These are phyloP conservation scores for Osmoderma eremita DNA, from an alignment of 2,888 invertebrate species.

Conservation along the genomic window DNA sequence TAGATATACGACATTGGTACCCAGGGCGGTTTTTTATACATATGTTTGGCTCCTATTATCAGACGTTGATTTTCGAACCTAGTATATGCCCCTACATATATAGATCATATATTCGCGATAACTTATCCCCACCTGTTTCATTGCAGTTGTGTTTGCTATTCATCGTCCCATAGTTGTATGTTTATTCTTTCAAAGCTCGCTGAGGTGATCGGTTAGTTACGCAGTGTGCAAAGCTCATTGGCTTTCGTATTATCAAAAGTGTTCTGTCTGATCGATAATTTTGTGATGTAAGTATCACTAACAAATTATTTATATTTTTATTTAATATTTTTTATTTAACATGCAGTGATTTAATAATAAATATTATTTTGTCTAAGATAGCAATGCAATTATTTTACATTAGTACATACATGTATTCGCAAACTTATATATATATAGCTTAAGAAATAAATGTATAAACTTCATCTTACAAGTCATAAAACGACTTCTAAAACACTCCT, in stretches of 20 bases:
- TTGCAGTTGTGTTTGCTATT: conserved; percentile 14
- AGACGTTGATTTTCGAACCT: too few relatives aligned
- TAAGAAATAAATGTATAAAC: too few relatives aligned
- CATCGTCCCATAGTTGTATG: conserved; percentile 19
- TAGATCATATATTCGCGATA: conserved; percentile 11
- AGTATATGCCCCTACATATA: not conserved
- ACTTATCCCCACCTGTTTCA: conserved; percentile 18
- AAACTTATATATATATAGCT: too few relatives aligned
- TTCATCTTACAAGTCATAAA: too few relatives aligned
- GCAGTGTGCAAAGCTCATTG: conserved; percentile 25
- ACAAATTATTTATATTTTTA: too few relatives aligned
- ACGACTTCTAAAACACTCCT: too few relatives aligned
- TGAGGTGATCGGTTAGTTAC: conserved; percentile 33
- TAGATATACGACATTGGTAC: too few relatives aligned
- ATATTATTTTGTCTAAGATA: too few relatives aligned
- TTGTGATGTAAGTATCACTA: conserved; percentile 29
- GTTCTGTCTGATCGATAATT: not conserved
- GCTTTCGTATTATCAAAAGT: conserved; percentile 4
- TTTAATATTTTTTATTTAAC: too few relatives aligned
- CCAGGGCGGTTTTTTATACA: too few relatives aligned
- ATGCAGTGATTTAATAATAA: too few relatives aligned
- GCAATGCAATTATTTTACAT: not conserved
- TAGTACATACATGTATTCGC: not conserved
- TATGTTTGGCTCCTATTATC: too few relatives aligned
- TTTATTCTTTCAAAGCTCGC: conserved; percentile 37